phyloP scores from a whole-genome alignment of 2,797 vertebrate species.

The Pipistrellus kuhlii region DNA sequence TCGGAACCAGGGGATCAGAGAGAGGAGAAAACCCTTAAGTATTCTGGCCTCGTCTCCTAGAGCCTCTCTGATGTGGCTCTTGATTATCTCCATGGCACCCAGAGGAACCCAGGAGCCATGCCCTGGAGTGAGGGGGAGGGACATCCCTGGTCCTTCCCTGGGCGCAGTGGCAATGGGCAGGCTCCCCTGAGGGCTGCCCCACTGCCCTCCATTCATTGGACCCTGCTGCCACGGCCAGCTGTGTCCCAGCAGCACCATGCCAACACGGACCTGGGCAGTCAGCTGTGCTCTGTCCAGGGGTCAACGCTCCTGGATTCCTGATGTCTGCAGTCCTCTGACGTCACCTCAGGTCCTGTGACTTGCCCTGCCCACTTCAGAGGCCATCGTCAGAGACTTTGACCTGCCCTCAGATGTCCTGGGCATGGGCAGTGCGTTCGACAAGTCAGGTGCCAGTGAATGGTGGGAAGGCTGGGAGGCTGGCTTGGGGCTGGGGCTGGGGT shows the following conservation, averaged over 20 bases:
- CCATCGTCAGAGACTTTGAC: constrained; percentile 76
- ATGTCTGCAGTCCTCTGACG: constrained; percentile 63
- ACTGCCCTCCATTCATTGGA: background rate
- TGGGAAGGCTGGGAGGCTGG: constrained; percentile 32
- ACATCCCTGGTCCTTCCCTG: background rate
- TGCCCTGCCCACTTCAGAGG: background rate
- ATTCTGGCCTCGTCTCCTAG: background rate
- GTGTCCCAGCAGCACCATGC: background rate
- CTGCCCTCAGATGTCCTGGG: background rate
- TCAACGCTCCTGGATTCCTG: constrained; percentile 22
- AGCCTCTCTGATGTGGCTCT: background rate
- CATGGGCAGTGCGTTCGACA: background rate
- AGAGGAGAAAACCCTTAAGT: background rate
- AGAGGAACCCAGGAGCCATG: background rate
- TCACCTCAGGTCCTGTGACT: constrained; percentile 76
- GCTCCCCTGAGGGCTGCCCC: background rate
- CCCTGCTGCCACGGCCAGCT: background rate
- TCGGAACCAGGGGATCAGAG: background rate
- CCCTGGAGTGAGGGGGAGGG: background rate
- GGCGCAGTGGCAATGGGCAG: background rate
- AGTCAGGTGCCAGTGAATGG: constrained; percentile 25
- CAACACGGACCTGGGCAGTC: background rate
- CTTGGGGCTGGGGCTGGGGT: background rate
- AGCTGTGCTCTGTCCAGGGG: constrained; percentile 38
- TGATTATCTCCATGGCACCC: background rate